These are phyloP conservation scores for Melanotaenia parkinsoni DNA, from an alignment of 2,797 vertebrate genomes.

Conservation along the genomic window DNA sequence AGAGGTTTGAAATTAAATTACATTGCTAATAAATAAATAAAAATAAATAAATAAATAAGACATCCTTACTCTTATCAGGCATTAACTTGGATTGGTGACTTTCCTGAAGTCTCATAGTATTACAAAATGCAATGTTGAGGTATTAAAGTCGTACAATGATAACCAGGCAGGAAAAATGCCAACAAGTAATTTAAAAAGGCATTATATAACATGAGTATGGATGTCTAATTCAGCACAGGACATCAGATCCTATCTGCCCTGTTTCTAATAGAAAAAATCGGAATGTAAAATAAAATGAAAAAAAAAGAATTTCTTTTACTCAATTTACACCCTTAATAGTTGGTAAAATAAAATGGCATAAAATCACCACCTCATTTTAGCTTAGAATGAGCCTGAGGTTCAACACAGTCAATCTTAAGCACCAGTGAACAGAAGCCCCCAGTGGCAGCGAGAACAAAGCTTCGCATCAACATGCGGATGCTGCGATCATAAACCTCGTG, in stretches of 20 bases:
- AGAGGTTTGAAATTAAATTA: background rate
- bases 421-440: conserved; percentile 5
- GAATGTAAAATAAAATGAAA: no score
- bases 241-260: background rate
- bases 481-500: conserved; percentile 1
- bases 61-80: background rate
- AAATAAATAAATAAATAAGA: background rate
- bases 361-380: background rate
- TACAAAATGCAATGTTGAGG: background rate
- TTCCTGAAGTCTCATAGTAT: background rate
- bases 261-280: no score
- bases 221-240: background rate
- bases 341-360: background rate
- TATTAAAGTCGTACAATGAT: background rate
- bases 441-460: background rate
- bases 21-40: no score
- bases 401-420: background rate
- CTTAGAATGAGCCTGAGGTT: background rate
- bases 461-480: conserved; percentile 6
- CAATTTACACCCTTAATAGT: background rate
- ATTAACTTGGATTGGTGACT: background rate
- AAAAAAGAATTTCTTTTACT: background rate
- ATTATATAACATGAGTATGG: background rate
- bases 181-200: no score
- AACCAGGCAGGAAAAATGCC: background rate